These are phyloP conservation scores for Clarias magur DNA, from an alignment of 2,113 vertebrate species.

Conservation along the genomic window DNA sequence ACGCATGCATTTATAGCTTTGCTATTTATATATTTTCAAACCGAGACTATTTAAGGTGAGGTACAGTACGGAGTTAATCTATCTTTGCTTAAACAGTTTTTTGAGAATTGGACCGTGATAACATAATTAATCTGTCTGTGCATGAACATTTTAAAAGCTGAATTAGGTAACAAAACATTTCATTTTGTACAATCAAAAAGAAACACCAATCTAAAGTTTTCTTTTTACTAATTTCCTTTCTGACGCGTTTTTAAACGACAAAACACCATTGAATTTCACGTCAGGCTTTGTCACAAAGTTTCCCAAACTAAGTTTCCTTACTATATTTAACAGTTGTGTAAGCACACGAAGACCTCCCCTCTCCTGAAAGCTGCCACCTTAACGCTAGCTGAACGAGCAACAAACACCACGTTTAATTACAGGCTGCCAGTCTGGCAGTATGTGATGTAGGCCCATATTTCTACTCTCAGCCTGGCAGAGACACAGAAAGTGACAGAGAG, in stretches of 20 bases:
- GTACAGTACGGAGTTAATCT: background rate
- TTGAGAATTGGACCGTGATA: background rate
- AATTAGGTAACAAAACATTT: background rate
- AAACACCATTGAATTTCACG: background rate
- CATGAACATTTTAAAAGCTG: background rate
- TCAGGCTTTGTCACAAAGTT: conserved; percentile 7
- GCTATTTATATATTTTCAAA: background rate
- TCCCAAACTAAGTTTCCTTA: conserved; percentile 37
- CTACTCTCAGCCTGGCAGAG: conserved; percentile 35
- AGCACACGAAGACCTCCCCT: conserved; percentile 45
- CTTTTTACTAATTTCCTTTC: background rate
- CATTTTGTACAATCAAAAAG: background rate
- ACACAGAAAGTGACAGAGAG: conserved; percentile 30
- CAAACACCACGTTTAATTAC: conserved; percentile 64
- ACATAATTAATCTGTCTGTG: conserved; percentile 10
- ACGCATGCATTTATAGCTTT: background rate
- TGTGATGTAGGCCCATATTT: conserved; percentile 44
- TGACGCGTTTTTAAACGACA: background rate
- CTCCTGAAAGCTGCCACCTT: conserved; percentile 58
- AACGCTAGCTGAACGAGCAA: conserved; percentile 50
- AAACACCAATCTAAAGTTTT: background rate
- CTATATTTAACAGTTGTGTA: conserved; percentile 63
- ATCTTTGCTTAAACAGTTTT: background rate
- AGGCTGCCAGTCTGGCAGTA: conserved; percentile 53
- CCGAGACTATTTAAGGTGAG: too few species aligned